Percentiles rank a stretch among this genome's conserved stretches.
Evolutionary conservation across 2,113 vertebrate species (phyloP).

Genomic region (Podarcis cretensis): DNA sequence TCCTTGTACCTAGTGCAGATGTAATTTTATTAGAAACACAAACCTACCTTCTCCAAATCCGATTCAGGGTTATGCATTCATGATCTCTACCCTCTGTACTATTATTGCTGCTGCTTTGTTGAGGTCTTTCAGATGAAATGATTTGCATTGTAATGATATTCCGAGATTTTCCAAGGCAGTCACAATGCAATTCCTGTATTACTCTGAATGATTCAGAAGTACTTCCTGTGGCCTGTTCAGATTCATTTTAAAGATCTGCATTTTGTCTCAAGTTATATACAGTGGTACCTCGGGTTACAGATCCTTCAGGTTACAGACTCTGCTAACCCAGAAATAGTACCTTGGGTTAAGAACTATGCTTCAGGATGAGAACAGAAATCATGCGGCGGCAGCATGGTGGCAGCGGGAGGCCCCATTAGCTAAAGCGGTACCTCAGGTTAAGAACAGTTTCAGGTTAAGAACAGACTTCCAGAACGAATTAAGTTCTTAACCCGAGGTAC

Average conservation of each 20-base stretch:
- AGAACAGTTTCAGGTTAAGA: too few relatives aligned
- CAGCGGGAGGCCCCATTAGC: too few relatives aligned
- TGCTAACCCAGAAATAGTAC: too few relatives aligned
- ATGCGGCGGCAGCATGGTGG: too few relatives aligned
- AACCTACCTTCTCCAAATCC: neutral
- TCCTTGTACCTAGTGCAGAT: neutral
- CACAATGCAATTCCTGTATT: neutral
- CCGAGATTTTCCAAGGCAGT: neutral
- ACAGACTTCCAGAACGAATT: too few relatives aligned
- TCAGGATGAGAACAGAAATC: too few relatives aligned
- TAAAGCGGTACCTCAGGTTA: too few relatives aligned
- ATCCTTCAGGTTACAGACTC: too few relatives aligned
- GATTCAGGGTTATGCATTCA: neutral
- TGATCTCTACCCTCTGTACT: neutral
- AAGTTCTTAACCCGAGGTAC: too few relatives aligned
- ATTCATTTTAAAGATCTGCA: constrained; percentile 5
- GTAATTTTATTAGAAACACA: neutral
- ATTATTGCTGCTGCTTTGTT: neutral
- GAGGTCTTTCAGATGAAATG: constrained; percentile 1
- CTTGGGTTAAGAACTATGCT: too few relatives aligned
- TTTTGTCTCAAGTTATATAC: neutral
- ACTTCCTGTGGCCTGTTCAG: neutral
- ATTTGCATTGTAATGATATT: constrained; percentile 12
- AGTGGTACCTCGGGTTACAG: too few relatives aligned
- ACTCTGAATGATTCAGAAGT: constrained; percentile 7